phyloP scores from a whole-genome alignment of 1,140 invertebrate species.

The Antheraea pernyi region DNA sequence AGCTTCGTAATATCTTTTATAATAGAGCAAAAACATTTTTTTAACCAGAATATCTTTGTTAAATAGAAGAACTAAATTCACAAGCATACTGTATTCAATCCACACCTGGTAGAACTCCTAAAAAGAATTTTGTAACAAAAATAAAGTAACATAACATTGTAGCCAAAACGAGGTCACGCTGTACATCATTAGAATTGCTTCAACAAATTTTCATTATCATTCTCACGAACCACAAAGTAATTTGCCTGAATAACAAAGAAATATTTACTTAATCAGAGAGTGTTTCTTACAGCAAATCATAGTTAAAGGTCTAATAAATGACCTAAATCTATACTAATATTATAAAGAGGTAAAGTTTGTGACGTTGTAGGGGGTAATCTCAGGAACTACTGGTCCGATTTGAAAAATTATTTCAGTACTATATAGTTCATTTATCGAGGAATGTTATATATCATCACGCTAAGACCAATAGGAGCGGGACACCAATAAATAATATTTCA shows the following conservation, averaged over 20 bases:
- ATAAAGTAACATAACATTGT: neutral
- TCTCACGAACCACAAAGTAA: conserved; percentile 14
- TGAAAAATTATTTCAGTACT: too few species aligned
- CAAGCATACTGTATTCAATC: neutral
- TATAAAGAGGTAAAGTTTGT: too few species aligned
- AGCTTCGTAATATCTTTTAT: too few species aligned
- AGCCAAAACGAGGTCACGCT: neutral
- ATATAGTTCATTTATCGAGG: too few species aligned
- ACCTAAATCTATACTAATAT: too few species aligned
- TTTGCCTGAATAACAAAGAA: conserved; percentile 24
- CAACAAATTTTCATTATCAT: conserved; percentile 30
- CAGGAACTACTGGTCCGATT: too few species aligned
- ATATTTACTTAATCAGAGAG: neutral
- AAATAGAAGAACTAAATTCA: neutral
- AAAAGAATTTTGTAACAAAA: neutral
- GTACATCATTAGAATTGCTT: conserved; percentile 27
- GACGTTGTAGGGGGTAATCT: too few species aligned
- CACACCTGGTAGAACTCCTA: neutral
- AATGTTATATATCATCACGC: too few species aligned
- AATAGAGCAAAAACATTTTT: too few species aligned
- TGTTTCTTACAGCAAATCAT: neutral
- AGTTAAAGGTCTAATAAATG: neutral
- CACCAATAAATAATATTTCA: too few species aligned
- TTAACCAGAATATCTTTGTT: too few species aligned
- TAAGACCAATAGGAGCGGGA: too few species aligned